phyloP scores from a whole-genome alignment of 2,888 invertebrate species.

The Thumatha senex region DNA sequence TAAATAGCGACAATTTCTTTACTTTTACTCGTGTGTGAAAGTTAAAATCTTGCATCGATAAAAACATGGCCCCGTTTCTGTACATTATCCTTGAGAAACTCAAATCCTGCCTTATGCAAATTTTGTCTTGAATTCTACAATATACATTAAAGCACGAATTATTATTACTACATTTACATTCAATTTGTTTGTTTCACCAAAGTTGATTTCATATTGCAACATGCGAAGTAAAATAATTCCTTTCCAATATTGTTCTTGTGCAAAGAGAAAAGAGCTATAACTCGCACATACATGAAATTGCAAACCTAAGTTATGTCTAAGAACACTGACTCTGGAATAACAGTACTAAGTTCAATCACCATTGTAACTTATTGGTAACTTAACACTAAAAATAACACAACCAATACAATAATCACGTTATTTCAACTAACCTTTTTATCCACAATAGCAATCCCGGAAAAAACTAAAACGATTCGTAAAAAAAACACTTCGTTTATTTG shows the following conservation, averaged over 20 bases:
- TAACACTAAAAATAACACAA: constrained; percentile 8
- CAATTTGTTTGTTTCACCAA: neutral
- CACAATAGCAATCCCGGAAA: constrained; percentile 63
- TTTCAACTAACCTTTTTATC: constrained; percentile 47
- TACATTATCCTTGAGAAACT: constrained; percentile 36
- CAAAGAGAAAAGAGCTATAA: constrained; percentile 5
- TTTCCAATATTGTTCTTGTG: constrained; percentile 5
- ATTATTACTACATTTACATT: neutral
- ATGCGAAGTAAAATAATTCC: neutral
- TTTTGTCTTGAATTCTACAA: constrained; percentile 9
- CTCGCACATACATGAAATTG: constrained; percentile 13
- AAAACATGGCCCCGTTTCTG: constrained; percentile 36
- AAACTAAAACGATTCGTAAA: constrained; percentile 54
- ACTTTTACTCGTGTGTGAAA: constrained; percentile 42
- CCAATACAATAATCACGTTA: constrained; percentile 13
- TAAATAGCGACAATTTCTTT: constrained; percentile 38
- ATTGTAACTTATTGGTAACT: constrained; percentile 11
- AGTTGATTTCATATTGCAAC: neutral
- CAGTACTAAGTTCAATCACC: constrained; percentile 31
- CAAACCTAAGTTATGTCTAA: constrained; percentile 27
- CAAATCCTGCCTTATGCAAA: constrained; percentile 20
- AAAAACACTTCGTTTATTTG: constrained; percentile 46
- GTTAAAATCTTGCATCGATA: constrained; percentile 36
- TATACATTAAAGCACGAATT: neutral
- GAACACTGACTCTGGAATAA: constrained; percentile 21